A percentile compares a stretch with the other conserved stretches of the same genome.
Conservation (phyloP, 1,140 invertebrate genomes). For the Cyclargus thomasi region DNA sequence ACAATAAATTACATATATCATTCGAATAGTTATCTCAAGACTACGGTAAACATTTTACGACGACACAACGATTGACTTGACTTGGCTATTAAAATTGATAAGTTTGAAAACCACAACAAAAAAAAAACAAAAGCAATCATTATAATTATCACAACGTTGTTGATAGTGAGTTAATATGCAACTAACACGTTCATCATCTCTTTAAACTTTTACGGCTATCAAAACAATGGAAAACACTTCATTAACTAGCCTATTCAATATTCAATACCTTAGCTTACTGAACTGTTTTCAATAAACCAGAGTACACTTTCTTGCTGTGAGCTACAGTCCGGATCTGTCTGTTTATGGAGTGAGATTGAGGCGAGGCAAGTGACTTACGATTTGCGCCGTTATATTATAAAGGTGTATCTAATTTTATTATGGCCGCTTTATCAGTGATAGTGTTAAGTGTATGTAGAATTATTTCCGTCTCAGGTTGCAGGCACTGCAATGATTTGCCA, state of each 20-base stretch:
- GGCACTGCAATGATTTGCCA: too few species aligned
- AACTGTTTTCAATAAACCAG: slow-evolving; percentile 36
- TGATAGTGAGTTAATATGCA: too few species aligned
- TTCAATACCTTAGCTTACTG: slow-evolving; percentile 16
- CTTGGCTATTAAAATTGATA: too few species aligned
- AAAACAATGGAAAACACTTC: neutral
- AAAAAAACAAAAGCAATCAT: too few species aligned
- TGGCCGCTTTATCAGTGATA: slow-evolving; percentile 18
- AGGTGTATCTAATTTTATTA: neutral
- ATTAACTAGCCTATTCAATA: neutral
- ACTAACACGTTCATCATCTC: too few species aligned
- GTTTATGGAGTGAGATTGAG: slow-evolving; percentile 50
- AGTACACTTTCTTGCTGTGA: slow-evolving; percentile 25
- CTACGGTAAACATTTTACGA: too few species aligned
- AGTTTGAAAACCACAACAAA: too few species aligned
- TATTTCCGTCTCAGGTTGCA: neutral
- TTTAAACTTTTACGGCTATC: neutral
- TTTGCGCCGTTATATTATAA: neutral
- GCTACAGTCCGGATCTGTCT: slow-evolving; percentile 37
- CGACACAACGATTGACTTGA: too few species aligned
- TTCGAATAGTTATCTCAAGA: too few species aligned
- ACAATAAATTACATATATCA: too few species aligned
- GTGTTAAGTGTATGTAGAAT: neutral
- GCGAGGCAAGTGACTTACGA: neutral
- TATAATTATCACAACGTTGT: too few species aligned